Evolutionary conservation across 2,888 invertebrate genomes (phyloP).

Genomic region (Norana najaformis): DNA sequence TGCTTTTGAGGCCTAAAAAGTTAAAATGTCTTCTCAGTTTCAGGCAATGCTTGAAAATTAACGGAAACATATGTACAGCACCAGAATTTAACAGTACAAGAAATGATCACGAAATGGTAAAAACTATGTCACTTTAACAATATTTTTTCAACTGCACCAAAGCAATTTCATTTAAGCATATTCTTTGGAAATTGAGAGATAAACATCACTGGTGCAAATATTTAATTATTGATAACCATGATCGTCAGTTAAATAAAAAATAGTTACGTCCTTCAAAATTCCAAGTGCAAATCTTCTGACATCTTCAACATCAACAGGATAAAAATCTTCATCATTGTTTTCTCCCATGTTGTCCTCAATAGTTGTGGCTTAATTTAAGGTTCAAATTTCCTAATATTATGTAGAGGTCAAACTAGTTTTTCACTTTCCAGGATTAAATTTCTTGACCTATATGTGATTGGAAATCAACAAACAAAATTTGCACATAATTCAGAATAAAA

Average conservation of each 20-base stretch:
- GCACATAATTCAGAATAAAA: not conserved
- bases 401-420: not conserved
- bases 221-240: not conserved
- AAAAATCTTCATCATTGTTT: not conserved
- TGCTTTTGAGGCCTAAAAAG: not conserved
- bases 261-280: not conserved
- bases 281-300: not conserved
- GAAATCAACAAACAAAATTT: not conserved
- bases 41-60: not conserved
- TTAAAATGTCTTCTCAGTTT: not conserved
- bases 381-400: not conserved
- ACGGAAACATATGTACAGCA: too few relatives aligned
- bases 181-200: not conserved
- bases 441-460: not conserved
- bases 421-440: not conserved
- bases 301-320: not conserved
- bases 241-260: not conserved
- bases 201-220: not conserved
- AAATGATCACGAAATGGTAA: not conserved
- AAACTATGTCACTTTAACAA: not conserved
- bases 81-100: not conserved
- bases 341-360: not conserved
- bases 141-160: not conserved
- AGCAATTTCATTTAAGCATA: not conserved
- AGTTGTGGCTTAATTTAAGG: not conserved